Base-by-base conservation (phyloP, 1,140 invertebrate species). In the Asbolus verrucosus region DNA sequence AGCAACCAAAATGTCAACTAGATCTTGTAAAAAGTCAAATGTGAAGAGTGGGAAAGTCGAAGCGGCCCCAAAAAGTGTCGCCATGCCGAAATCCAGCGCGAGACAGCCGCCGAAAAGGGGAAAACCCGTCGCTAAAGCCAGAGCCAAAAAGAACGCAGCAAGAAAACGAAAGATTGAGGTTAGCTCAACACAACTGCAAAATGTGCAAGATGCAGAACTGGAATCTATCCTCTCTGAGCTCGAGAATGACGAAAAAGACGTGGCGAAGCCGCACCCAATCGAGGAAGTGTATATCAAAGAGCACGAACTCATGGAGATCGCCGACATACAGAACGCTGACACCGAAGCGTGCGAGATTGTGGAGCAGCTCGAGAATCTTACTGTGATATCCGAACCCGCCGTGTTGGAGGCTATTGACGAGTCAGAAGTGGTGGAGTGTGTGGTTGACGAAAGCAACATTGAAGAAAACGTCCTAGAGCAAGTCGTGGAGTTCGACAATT, bases 321-420 rank as follows among this genome's bases (percentile, higher is more conserved):
- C 15, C 3, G 31, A 62, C 11, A 8, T 8, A 50, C n/a, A 50
- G 21, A 70, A 11, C 9, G 24, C 16, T 9, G 27, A 33, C 21
- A 18, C 30, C 5, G 30, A 50, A 5, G 59, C 60, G 11, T 33
- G 21, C 46, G 60, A 69, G 33, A 36, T 70, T 15, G 60, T 41
- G 4, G 60, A 70, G 61, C 68, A 70, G 38, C 16, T 70, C 3
- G 61, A 65, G 16, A 63, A 65, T 65, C 63, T 70, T 4, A 43
- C 50, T 19, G 68, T 70, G 14, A n/a, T n/a, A n/a, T n/a, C n/a
- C n/a, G n/a, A n/a, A n/a, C n/a, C n/a, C n/a, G n/a, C n/a, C n/a
- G n/a, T n/a, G n/a, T n/a, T n/a, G n/a, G n/a, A n/a, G n/a, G n/a
- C n/a, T n/a, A n/a, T n/a, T n/a, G n/a, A n/a, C n/a, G n/a, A n/a